Base-by-base conservation (phyloP, 1,140 invertebrate species). In the Cydia pomonella region DNA sequence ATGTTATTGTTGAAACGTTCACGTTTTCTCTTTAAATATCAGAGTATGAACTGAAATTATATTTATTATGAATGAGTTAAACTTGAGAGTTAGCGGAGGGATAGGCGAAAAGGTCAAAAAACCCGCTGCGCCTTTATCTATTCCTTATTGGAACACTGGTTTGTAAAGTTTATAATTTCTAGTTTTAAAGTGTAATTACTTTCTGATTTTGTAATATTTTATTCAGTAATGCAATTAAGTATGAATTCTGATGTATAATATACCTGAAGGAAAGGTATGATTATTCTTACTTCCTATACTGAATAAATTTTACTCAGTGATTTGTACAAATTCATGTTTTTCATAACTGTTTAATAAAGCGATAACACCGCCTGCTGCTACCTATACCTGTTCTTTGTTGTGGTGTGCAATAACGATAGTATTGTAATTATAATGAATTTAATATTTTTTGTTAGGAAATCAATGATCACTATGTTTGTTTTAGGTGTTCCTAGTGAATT, bases 21-120 rank as follows among this genome's bases (percentile, higher is more conserved):
- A 59, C 53, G 21, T 59, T 59, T 59, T 59, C 53, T 23, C 16
- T 59, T 59, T 23, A 59, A 7, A 23, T 59, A 59, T 16, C 16
- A 69, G 0, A 33, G 33, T 69, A 6, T 27, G 16, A 69, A 69
- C 12, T 69, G 12, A 27, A 16, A n/a, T 69, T 59, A 1, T 59
- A 21, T 23, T 23, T 59, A 83, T 72, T 47, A 88, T 88, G 87
- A 88, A 87, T 78, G 80, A 82, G 9, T 78, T 86, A 77, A 77
- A 82, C 1, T 76, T 91, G 53, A 86, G 88, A 78, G 86, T 89
- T 50, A 85, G 27, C n/a, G 64, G 64, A 10, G 16, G 29, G n/a
- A 69, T 69, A 29, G 29, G 64, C 16, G 64, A 38, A 38, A 69
- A 69, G 29, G 64, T 69, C 13, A 69, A 69, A 33, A 69, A 69